Evolutionary conservation across 2,888 invertebrate species (phyloP), one percentile per base, ranked within the genome.

Genomic region (Harpagoxenus sublaevis): DNA sequence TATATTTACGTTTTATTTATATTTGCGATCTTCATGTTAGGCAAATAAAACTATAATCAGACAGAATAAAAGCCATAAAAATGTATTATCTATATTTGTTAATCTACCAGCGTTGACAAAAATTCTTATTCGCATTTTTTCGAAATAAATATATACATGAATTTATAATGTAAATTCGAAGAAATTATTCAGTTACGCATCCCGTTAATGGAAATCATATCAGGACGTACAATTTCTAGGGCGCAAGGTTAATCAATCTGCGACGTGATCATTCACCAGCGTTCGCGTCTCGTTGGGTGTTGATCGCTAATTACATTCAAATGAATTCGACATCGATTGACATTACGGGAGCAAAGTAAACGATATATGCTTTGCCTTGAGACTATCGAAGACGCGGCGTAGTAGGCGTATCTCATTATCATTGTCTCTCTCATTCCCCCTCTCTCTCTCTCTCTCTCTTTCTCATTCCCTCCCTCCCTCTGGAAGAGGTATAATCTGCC

Each of bases 321-420:
- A 39, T 57, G 45, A 45, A 51, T 65, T 66, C 77, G 8, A 79
- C 45, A 18, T 71, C 35, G 45, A 79, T 35, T 71, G 60, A 79
- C 6, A 71, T 71, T 71, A 48, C 23, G 12, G 35, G 23, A 70
- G 31, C 57, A 57, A 79, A 79, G 6, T 65, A 79, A 79, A 55
- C 23, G 71, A 71, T 39, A 71, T 39, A 39, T 18, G 55, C 5
- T 48, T 71, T 68, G 48, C 15, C 57, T 60, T 31, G 28, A 71
- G 35, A 60, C 23, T 35, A 70, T 60, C 23, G 18, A 60, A 57
- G 42, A 48, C 10, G 15, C 10, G 12, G 2, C 57, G 12, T n/a
- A 65, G n/a, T 55, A 55, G n/a, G 2, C 57, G 15, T 18, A 71
- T 48, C 35, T 70, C 48, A n/a, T 78, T 48, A 35, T 39, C 18